Base-by-base conservation (phyloP, 2,888 invertebrate genomes). In the Geotrupes spiniger region DNA sequence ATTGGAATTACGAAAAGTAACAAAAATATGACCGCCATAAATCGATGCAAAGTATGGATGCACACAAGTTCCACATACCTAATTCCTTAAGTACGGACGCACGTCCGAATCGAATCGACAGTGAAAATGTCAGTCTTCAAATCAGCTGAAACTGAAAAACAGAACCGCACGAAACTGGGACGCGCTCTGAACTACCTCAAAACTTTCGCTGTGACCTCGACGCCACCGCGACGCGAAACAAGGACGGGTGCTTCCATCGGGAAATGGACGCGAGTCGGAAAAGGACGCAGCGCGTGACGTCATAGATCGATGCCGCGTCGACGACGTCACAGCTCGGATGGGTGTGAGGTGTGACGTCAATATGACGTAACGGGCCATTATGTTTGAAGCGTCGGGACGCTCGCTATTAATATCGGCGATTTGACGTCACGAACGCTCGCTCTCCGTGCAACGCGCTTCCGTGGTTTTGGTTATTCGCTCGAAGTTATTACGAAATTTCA, bases 141-240 rank as follows among this genome's bases (percentile, higher is more conserved):
- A 39, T 46, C 49, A 37, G 40, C 49, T 49, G 43, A 11, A 29
- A 26, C 37, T 28, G 36, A 41, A 45, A 21, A 52, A 12, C 50
- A 28, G 44, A 37, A 41, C 59, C 48, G 52, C 31, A 40, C 43
- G 51, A 49, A 53, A 49, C 44, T 59, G 36, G 53, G 43, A 26
- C 55, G 49, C 42, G 42, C 28, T 36, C 42, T 40, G 49, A 56
- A 63, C 63, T 62, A 63, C 62, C 61, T 55, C 61, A 60, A 61
- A 58, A 62, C 61, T 66, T 66, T 64, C 63, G 54, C 61, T 57
- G 53, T 62, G 63, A 63, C 65, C 64, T 63, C 63, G 63, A 56
- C 63, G 63, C 58, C 54, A 45, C 55, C 60, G 58, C 56, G 56
- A 53, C 56, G 56, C 51, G 42, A 48, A 49, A 56, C 38, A 48